phyloP scores from a whole-genome alignment of 2,888 invertebrate species.

The Odontomyia ornata region DNA sequence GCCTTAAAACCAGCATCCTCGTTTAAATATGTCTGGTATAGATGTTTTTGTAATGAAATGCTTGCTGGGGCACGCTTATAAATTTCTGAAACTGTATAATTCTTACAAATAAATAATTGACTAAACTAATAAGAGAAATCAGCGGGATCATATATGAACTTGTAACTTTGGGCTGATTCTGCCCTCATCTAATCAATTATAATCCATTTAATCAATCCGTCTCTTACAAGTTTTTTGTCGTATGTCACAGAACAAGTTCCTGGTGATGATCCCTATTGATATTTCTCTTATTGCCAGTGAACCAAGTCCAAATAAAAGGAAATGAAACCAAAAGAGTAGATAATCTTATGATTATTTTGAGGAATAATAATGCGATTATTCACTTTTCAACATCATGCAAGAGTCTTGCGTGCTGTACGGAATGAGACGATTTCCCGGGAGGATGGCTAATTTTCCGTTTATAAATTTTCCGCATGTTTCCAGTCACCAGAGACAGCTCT shows the following conservation, averaged over 20 bases:
- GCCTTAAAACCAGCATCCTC: too few relatives aligned
- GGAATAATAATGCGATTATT: slow-evolving; percentile 33
- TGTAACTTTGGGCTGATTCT: too few relatives aligned
- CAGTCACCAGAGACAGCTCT: not conserved
- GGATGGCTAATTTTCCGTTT: slow-evolving; percentile 32
- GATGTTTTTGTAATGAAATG: too few relatives aligned
- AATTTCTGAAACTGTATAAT: too few relatives aligned
- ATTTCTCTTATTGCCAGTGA: not conserved
- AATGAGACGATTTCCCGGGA: slow-evolving; percentile 21
- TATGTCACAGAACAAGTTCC: not conserved
- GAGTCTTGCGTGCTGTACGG: not conserved
- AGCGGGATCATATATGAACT: too few relatives aligned
- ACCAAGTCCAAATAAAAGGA: not conserved
- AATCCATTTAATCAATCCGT: slow-evolving; percentile 20
- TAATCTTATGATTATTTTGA: slow-evolving; percentile 25
- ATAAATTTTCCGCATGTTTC: slow-evolving; percentile 29
- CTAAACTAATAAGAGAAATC: too few relatives aligned
- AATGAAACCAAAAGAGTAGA: slow-evolving; percentile 29
- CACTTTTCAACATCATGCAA: not conserved
- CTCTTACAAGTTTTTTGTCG: not conserved
- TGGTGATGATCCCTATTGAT: slow-evolving; percentile 11
- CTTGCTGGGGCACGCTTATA: too few relatives aligned
- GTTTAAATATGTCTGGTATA: too few relatives aligned
- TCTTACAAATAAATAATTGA: too few relatives aligned
- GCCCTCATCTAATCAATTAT: slow-evolving; percentile 23